phyloP scores from a whole-genome alignment of 1,140 invertebrate species.

The Mya arenaria region DNA sequence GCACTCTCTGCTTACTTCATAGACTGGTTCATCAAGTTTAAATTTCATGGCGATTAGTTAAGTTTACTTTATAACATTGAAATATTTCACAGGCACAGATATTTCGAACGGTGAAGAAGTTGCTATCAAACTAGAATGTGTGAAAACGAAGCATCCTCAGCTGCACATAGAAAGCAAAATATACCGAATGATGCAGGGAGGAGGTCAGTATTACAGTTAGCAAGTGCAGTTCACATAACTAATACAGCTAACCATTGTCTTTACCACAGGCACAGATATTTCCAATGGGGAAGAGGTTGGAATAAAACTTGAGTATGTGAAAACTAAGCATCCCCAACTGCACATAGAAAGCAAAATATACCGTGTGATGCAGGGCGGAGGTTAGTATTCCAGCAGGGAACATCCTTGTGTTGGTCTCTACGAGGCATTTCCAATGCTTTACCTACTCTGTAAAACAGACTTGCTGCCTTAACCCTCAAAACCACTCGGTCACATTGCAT shows the following conservation, averaged over 20 bases:
- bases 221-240: neutral
- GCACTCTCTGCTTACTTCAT: no score
- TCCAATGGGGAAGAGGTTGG: constrained; percentile 98
- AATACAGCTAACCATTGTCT: constrained; percentile 23
- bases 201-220: constrained; percentile 86
- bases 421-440: neutral
- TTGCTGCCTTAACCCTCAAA: no score
- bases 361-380: constrained; percentile 98
- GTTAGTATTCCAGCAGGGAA: constrained; percentile 83
- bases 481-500: no score
- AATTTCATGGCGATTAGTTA: no score
- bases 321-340: constrained; percentile 98
- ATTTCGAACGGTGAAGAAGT: constrained; percentile 99
- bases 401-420: neutral
- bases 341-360: constrained; percentile 99
- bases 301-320: constrained; percentile 99
- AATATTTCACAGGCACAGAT: constrained; percentile 96
- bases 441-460: neutral
- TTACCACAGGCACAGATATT: constrained; percentile 93
- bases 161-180: constrained; percentile 99
- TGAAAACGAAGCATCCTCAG: constrained; percentile 99
- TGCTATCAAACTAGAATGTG: constrained; percentile 99
- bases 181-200: constrained; percentile 99
- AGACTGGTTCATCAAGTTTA: no score
- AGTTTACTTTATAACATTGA: no score